Evolutionary conservation across 37 sponge, comb jelly and placozoan genomes (phyloP).

Genomic region (Halichondria panicea): DNA sequence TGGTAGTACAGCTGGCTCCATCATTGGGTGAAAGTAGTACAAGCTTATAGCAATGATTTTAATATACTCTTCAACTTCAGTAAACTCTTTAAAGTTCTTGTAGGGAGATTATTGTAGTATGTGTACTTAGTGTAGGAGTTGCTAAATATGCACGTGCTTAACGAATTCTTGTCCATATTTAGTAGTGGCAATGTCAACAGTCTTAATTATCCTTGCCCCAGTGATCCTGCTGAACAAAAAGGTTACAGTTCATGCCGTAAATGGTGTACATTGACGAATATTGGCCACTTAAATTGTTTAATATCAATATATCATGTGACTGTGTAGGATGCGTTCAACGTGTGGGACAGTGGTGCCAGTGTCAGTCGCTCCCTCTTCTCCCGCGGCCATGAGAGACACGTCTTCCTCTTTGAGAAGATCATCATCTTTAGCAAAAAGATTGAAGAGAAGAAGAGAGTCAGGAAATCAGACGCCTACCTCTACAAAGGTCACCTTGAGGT

Average conservation of each 20-base stretch:
- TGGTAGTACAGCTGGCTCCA: too few species aligned
- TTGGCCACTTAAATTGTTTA: neutral
- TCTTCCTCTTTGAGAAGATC: constrained; percentile 87
- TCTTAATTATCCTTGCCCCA: too few species aligned
- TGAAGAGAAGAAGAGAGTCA: constrained; percentile 37
- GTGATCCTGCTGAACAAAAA: constrained; percentile 60
- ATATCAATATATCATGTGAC: neutral
- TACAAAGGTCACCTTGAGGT: constrained; percentile 66
- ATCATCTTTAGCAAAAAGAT: constrained; percentile 75
- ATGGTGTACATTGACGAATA: constrained; percentile 11
- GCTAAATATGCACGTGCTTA: too few species aligned
- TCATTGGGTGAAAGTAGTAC: too few species aligned
- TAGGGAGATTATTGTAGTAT: too few species aligned
- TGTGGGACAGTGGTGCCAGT: constrained; percentile 43
- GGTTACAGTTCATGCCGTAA: constrained; percentile 61
- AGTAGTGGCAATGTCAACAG: too few species aligned
- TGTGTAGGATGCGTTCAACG: constrained; percentile 69
- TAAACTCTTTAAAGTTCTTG: too few species aligned
- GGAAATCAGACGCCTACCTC: constrained; percentile 54
- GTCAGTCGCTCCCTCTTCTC: constrained; percentile 37
- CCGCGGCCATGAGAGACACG: constrained; percentile 52
- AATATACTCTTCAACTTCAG: too few species aligned
- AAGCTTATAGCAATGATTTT: too few species aligned
- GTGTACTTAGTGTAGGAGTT: too few species aligned
- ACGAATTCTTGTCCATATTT: too few species aligned